Percentiles rank a stretch among this genome's conserved stretches.
phyloP scores from a whole-genome alignment of 2,888 invertebrate genomes.

The Cecidostiba fungosa region DNA sequence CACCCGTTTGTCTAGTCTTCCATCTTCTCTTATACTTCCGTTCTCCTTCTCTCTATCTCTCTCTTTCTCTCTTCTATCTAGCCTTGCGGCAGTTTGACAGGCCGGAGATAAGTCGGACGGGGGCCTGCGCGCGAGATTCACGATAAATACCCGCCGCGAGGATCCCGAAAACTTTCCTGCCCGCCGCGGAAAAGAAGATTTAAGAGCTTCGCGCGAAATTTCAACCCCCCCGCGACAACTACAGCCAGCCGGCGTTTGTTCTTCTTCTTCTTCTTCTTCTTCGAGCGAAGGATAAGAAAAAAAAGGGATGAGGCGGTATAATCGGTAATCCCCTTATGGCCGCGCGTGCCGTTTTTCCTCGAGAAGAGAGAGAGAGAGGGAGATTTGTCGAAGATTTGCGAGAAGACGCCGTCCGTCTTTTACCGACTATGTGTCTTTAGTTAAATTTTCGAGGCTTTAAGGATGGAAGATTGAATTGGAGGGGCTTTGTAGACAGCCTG shows the following conservation, averaged over 20 bases:
- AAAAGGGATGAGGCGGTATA: conserved; percentile 54
- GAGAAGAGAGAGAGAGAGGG: conserved; percentile 40
- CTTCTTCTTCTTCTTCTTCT: conserved; percentile 13
- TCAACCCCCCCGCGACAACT: conserved; percentile 23
- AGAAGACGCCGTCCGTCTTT: neutral
- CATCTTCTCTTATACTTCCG: neutral
- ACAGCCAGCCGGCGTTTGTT: conserved; percentile 40
- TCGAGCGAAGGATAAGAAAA: conserved; percentile 14
- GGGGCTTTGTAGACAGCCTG: neutral
- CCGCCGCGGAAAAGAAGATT: conserved; percentile 60
- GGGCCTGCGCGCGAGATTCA: conserved; percentile 66
- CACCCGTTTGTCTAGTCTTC: conserved; percentile 66
- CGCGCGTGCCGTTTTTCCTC: conserved; percentile 37
- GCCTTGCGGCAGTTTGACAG: conserved; percentile 49
- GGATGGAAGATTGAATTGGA: neutral
- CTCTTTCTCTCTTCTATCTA: conserved; percentile 61
- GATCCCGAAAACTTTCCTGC: conserved; percentile 53
- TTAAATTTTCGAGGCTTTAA: conserved; percentile 26
- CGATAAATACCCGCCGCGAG: conserved; percentile 74
- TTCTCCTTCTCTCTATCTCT: conserved; percentile 63
- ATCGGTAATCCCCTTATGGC: conserved; percentile 56
- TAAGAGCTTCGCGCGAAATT: conserved; percentile 59
- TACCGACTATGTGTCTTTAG: conserved; percentile 40
- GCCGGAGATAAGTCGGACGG: conserved; percentile 41
- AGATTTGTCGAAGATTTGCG: conserved; percentile 58